A percentile compares a stretch with the other conserved stretches of the same genome.
These are phyloP conservation scores for Neogale vison DNA, from an alignment of 2,113 vertebrate species.

Conservation along the genomic window DNA sequence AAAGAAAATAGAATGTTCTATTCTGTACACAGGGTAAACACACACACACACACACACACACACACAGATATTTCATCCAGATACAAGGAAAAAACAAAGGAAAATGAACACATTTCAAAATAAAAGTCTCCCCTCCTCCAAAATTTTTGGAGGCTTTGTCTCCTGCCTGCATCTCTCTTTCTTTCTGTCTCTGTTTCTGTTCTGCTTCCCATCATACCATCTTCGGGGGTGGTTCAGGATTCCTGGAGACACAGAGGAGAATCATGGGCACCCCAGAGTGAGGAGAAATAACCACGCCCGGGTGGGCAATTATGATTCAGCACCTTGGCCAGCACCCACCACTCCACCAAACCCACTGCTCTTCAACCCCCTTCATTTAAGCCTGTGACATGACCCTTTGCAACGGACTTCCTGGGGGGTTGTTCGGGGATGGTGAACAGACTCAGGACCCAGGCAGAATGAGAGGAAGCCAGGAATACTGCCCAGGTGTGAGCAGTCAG, in stretches of 20 bases:
- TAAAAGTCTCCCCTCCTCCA: background rate
- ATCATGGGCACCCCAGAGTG: background rate
- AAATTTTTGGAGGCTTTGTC: background rate
- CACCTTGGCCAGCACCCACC: constrained; percentile 36
- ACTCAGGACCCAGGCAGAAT: background rate
- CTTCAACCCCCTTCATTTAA: background rate
- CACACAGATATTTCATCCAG: background rate
- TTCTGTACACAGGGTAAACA: background rate
- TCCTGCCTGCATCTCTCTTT: background rate
- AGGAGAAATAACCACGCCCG: background rate
- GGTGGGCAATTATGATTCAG: background rate
- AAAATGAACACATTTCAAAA: constrained; percentile 43
- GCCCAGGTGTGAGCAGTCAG: constrained; percentile 44
- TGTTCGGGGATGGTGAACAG: background rate
- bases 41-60: background rate
- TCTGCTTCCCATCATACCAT: background rate
- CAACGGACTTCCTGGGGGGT: background rate
- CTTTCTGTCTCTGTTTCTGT: background rate
- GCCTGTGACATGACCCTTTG: background rate
- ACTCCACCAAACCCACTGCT: no score
- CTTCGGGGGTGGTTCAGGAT: background rate
- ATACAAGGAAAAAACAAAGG: constrained; percentile 31
- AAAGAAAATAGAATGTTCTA: background rate
- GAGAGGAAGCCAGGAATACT: background rate
- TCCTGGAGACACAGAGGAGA: background rate